phyloP scores from a whole-genome alignment of 1,140 invertebrate species.

The Bombus affinis region DNA sequence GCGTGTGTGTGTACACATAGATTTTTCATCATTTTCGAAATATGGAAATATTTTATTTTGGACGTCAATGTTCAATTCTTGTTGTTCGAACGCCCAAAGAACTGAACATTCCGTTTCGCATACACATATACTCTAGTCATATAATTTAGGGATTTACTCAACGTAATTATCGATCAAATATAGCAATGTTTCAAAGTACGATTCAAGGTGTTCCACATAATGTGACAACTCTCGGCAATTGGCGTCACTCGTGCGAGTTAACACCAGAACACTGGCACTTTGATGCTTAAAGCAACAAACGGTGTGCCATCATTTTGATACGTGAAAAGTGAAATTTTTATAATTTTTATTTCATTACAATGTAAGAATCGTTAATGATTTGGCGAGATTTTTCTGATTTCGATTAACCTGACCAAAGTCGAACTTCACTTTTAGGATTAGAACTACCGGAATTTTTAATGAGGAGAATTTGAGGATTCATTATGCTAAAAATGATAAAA shows the following conservation, averaged over 20 bases:
- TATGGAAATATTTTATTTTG: not conserved
- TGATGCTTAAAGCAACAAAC: not conserved
- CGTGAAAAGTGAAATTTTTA: not conserved
- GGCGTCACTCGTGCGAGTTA: not conserved
- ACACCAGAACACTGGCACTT: not conserved
- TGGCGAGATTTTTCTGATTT: not conserved
- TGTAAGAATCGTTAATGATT: not conserved
- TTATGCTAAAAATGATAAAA: not conserved
- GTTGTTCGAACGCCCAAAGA: not conserved
- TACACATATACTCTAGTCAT: not conserved
- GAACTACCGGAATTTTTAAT: not conserved
- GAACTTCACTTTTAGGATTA: not conserved
- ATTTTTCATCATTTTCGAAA: not conserved
- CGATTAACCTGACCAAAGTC: not conserved
- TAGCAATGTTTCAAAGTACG: not conserved
- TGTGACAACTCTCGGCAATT: not conserved
- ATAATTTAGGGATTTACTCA: not conserved
- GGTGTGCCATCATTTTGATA: not conserved
- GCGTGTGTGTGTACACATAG: no score
- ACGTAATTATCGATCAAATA: not conserved
- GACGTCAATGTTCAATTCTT: not conserved
- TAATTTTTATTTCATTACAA: slow-evolving; percentile 5
- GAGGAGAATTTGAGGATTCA: not conserved
- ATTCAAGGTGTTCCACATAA: not conserved
- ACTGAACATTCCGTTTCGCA: not conserved